Evolutionary conservation across 2,113 vertebrate genomes (phyloP).

Genomic region (Pelvicachromis taeniatus): DNA sequence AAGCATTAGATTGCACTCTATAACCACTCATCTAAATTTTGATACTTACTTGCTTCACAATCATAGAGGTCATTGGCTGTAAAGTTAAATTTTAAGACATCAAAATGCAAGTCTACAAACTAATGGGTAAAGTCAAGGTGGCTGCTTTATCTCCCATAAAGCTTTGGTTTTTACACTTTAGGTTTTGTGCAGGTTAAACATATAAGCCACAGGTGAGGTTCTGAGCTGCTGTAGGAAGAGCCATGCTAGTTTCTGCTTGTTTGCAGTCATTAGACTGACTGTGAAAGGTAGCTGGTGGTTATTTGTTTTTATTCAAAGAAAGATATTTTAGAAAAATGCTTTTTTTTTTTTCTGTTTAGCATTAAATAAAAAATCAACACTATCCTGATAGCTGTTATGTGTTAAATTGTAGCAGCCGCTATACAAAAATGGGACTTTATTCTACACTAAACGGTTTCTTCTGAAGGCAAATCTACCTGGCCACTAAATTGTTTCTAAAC

Average conservation of each 20-base stretch:
- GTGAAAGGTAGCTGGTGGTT: background rate
- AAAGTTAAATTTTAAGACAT: background rate
- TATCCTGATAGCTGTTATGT: background rate
- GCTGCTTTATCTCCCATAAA: background rate
- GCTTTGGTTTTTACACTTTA: background rate
- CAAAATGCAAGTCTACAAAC: background rate
- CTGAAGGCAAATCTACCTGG: background rate
- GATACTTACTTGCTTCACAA: background rate
- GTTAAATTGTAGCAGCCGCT: background rate
- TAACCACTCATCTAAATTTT: background rate
- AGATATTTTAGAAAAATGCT: too few relatives aligned
- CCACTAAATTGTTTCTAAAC: background rate
- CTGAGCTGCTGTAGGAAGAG: background rate
- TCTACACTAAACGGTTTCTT: background rate
- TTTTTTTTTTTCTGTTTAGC: too few relatives aligned
- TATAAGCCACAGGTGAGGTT: background rate
- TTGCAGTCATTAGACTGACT: background rate
- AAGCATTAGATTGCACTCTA: background rate
- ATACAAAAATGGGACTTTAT: background rate
- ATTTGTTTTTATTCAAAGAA: too few relatives aligned
- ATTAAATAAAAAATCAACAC: background rate
- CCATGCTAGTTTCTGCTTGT: background rate
- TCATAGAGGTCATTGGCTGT: background rate
- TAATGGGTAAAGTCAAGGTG: background rate
- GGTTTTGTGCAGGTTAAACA: background rate